Conservation (phyloP, 1,140 invertebrate species). For the Limonius californicus region DNA sequence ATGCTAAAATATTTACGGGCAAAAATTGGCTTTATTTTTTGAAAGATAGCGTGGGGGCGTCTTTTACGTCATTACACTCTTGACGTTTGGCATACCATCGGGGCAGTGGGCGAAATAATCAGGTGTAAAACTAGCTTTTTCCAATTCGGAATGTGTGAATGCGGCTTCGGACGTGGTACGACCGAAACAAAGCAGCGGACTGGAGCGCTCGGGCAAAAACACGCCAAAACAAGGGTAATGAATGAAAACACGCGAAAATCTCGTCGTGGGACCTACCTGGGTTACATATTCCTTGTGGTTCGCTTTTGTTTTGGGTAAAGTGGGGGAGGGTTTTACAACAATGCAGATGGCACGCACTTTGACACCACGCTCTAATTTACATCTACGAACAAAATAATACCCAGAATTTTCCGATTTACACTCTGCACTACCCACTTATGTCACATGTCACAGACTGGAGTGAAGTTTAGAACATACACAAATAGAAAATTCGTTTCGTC, state of each 20-base stretch:
- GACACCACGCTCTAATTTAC: not conserved
- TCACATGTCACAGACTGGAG: constrained; percentile 12
- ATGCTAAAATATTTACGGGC: constrained; percentile 4
- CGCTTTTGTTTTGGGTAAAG: not conserved
- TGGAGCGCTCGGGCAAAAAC: not conserved
- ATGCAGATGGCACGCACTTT: not conserved
- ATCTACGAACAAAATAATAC: not conserved
- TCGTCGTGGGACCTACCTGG: not conserved
- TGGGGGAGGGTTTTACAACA: not conserved
- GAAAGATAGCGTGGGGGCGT: constrained; percentile 1
- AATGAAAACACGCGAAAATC: not conserved
- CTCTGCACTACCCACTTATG: constrained; percentile 4
- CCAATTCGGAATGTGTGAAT: not conserved
- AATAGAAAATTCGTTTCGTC: constrained; percentile 8
- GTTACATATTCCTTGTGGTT: not conserved
- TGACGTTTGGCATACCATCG: not conserved
- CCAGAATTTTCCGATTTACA: not conserved
- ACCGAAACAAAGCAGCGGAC: not conserved
- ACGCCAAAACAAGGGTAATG: not conserved
- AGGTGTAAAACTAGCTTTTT: constrained; percentile 10
- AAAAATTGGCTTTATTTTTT: constrained; percentile 2
- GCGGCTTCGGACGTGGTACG: not conserved
- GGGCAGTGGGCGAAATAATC: constrained; percentile 8
- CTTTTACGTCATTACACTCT: constrained; percentile 7
- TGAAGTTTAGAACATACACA: constrained; percentile 4